A percentile compares a stretch with the other conserved stretches of the same genome.
Conservation (phyloP, 2,113 vertebrate genomes). For the Vidua macroura region DNA sequence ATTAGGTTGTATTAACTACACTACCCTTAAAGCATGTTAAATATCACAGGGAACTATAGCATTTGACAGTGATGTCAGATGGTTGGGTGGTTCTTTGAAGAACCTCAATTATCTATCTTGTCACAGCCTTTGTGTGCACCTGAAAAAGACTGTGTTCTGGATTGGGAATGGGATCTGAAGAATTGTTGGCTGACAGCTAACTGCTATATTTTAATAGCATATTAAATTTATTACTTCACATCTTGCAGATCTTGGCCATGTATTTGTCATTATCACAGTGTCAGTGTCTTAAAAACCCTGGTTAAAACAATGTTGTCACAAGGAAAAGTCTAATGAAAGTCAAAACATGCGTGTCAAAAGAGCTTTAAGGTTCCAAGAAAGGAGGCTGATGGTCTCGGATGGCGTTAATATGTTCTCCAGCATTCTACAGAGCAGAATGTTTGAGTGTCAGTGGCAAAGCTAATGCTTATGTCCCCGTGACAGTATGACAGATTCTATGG, state of each 20-base stretch:
- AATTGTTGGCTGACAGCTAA: not conserved
- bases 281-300: not conserved
- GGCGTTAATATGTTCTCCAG: not conserved
- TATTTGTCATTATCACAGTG: not conserved
- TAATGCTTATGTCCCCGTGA: not conserved
- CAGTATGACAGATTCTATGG: not conserved
- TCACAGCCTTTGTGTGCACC: not conserved
- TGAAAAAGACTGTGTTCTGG: not conserved
- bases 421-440: not conserved
- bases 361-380: not conserved
- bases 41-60: not conserved
- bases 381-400: not conserved
- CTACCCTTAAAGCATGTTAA: not conserved
- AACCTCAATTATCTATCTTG: not conserved
- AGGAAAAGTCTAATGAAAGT: not conserved
- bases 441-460: not conserved
- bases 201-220: not conserved
- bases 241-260: not conserved
- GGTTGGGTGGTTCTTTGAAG: not conserved
- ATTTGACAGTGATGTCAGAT: not conserved
- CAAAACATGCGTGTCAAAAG: fast-evolving
- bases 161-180: not conserved
- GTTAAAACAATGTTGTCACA: not conserved
- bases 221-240: not conserved
- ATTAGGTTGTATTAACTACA: not conserved